Evolutionary conservation across 2,888 invertebrate genomes (phyloP).

Genomic region (Xanthia icteritia): DNA sequence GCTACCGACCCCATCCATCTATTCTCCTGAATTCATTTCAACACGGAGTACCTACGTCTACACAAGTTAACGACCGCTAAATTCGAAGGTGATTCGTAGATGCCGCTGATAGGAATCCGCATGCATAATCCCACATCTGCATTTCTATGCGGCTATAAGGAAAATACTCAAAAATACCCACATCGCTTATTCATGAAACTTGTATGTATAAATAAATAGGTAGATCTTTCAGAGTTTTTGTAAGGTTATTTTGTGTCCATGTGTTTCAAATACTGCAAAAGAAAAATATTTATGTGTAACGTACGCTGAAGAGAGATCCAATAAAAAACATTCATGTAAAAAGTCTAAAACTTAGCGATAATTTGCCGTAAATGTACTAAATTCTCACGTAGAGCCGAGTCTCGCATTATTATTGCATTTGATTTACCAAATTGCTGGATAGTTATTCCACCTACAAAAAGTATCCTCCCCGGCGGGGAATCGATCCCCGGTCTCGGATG

Average conservation of each 20-base stretch:
- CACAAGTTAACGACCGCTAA: constrained; percentile 68
- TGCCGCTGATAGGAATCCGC: constrained; percentile 68
- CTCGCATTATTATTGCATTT: neutral
- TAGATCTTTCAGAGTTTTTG: constrained; percentile 24
- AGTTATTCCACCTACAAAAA: neutral
- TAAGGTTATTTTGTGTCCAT: neutral
- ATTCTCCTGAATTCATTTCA: constrained; percentile 1
- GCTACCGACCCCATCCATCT: neutral
- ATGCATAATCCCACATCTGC: constrained; percentile 71
- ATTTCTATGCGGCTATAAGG: constrained; percentile 45
- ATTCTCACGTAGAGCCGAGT: neutral
- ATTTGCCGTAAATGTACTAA: neutral
- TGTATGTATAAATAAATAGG: constrained; percentile 42
- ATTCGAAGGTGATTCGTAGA: constrained; percentile 83
- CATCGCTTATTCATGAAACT: constrained; percentile 60
- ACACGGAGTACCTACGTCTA: constrained; percentile 17
- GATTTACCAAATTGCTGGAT: neutral
- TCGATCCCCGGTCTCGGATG: constrained; percentile 80
- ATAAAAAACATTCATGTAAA: neutral
- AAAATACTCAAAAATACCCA: constrained; percentile 56
- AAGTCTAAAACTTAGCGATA: neutral
- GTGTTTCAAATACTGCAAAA: constrained; percentile 10
- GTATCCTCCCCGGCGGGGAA: constrained; percentile 68
- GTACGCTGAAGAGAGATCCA: neutral
- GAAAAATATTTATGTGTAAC: neutral